These are phyloP conservation scores for Saguinus imperator DNA, from an alignment of 2,113 vertebrate genomes.

Conservation along the genomic window DNA sequence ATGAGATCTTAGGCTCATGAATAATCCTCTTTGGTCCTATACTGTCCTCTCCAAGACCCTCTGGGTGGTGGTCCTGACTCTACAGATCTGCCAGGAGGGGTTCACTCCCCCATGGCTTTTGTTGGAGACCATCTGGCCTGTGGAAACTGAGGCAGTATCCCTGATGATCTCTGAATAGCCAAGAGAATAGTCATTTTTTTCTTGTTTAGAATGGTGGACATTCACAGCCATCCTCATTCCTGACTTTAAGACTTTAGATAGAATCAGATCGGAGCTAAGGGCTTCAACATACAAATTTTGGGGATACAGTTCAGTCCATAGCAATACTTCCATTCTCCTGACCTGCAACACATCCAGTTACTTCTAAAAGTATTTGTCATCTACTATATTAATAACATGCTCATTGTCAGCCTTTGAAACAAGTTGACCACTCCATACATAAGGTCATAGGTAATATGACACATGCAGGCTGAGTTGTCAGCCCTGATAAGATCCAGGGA, in stretches of 20 bases:
- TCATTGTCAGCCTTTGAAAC: not conserved
- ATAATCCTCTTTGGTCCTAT: not conserved
- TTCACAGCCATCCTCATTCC: not conserved
- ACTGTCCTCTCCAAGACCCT: not conserved
- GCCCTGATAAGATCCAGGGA: not conserved
- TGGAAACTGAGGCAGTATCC: not conserved
- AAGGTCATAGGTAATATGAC: not conserved
- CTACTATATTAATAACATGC: not conserved
- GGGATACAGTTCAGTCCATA: not conserved
- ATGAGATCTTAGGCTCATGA: not conserved
- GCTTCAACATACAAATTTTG: not conserved
- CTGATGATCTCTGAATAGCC: not conserved
- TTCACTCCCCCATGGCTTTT: not conserved
- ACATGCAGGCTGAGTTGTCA: not conserved
- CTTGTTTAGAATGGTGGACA: not conserved
- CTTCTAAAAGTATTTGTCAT: not conserved
- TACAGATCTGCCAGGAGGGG: not conserved
- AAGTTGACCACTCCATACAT: not conserved
- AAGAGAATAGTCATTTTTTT: not conserved
- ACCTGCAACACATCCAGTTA: not conserved
- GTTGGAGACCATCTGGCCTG: not conserved
- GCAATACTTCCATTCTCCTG: not conserved
- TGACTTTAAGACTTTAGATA: not conserved
- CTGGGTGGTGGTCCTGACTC: not conserved
- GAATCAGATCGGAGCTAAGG: not conserved